Conservation (phyloP, 2,113 vertebrate genomes). For the Plestiodon gilberti region DNA sequence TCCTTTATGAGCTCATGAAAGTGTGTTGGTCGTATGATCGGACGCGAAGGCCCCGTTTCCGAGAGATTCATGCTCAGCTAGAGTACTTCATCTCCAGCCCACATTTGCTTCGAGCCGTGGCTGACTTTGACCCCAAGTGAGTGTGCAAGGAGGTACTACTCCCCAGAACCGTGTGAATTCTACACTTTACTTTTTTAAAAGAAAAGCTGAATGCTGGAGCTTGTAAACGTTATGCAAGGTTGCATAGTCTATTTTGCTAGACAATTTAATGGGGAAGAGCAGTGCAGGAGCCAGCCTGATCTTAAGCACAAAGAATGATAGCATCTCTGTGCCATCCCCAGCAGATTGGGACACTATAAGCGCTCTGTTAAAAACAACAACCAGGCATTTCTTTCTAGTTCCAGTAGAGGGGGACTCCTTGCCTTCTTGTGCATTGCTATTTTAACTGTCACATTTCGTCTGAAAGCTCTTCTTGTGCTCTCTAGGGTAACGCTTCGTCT, state of each 20-base stretch:
- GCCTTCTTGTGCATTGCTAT: background rate
- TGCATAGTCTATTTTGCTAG: background rate
- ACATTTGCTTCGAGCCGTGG: conserved; percentile 75
- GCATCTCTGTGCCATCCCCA: background rate
- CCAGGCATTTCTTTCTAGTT: background rate
- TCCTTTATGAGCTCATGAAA: conserved; percentile 82
- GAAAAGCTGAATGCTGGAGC: background rate
- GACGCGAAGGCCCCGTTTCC: conserved; percentile 73
- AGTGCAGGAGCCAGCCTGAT: background rate
- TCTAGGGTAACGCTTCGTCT: conserved; percentile 77
- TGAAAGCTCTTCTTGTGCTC: background rate
- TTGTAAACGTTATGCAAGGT: background rate
- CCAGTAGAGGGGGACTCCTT: background rate
- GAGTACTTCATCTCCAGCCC: conserved; percentile 78
- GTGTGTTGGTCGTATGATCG: conserved; percentile 78
- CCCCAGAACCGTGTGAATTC: background rate
- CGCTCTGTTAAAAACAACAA: background rate
- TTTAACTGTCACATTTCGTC: background rate
- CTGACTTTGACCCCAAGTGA: conserved; percentile 82
- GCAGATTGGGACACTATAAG: background rate
- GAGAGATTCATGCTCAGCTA: conserved; percentile 77
- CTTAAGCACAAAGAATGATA: background rate
- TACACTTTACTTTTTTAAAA: background rate
- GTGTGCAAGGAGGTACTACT: background rate
- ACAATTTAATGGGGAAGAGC: background rate